Conservation (phyloP, 2,113 vertebrate genomes). For the Tamias sibiricus region DNA sequence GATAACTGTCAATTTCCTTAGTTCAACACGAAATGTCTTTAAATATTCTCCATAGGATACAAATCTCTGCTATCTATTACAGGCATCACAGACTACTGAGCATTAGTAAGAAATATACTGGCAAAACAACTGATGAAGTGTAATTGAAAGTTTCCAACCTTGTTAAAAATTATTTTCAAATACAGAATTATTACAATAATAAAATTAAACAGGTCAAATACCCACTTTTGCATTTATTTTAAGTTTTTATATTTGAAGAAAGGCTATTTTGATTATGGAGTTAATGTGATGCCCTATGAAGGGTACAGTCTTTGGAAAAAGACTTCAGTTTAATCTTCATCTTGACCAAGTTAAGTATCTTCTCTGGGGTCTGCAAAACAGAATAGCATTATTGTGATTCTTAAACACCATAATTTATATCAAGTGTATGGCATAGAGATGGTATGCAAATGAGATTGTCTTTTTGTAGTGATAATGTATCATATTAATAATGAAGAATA, state of each 20-base stretch:
- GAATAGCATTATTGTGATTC: not conserved
- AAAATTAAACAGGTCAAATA: slow-evolving; percentile 31
- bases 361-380: slow-evolving; percentile 4
- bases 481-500: slow-evolving; percentile 20
- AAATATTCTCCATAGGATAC: not conserved
- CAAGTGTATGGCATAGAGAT: not conserved
- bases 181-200: not conserved
- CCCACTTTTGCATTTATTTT: slow-evolving; percentile 23
- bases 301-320: not conserved
- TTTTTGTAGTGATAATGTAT: not conserved
- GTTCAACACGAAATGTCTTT: slow-evolving; percentile 15
- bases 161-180: slow-evolving; percentile 5
- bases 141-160: not conserved
- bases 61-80: not conserved
- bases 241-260: not conserved
- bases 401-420: slow-evolving; percentile 16
- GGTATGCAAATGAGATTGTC: not conserved
- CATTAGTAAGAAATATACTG: not conserved
- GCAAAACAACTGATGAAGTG: not conserved
- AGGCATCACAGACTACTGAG: not conserved
- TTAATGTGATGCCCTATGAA: not conserved
- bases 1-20: slow-evolving; percentile 49
- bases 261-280: slow-evolving; percentile 36
- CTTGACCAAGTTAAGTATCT: not conserved
- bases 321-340: not conserved